Base-by-base conservation (phyloP, 2,888 invertebrate species). In the Drosophila phalerata region DNA sequence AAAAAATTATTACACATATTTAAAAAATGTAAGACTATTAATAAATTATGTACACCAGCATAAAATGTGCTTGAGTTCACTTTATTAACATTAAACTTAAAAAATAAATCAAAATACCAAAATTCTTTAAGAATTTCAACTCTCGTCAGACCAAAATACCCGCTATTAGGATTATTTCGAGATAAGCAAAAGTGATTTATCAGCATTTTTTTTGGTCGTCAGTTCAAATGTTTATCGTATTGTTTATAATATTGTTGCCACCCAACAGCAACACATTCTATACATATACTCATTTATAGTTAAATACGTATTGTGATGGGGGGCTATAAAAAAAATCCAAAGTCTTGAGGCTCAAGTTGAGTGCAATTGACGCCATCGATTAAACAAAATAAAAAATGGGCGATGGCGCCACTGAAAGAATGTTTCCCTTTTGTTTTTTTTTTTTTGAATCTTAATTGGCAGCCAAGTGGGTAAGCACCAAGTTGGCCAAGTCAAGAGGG, bases 361-460 rank as follows among this genome's bases (percentile, higher is more conserved):
- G 53, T 71, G 71, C 71, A 85, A 83, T 81, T 77, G 85, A 77
- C 77, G 85, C 70, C 79, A 83, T 84, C 85, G 88, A 84, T 84
- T 84, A 82, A 84, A 88, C 83, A 87, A 28, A 28, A 28, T 81
- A 76, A 76, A 61, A 55, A 57, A 38, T 15, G 34, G 67, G 28
- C 56, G 63, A 60, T 45, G 62, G 62, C 68, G 69, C 63, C 68
- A 68, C 56, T 37, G 15, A 13, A 42, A 61, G 51, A 73, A 53
- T 43, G 10, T 32, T 56, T 13, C 15, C 8, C 25, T 56, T 8
- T 22, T 11, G 32, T 32, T n/a, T n/a, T 3, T 0, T 43, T 34
- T 43, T 22, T 10, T 8, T 11, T 38, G 56, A 19, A 55, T 42
- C 34, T 47, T 70, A 74, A 74, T 74, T 74, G 75, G 13, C 25